A percentile compares a stretch with the other conserved stretches of the same genome.
phyloP scores from a whole-genome alignment of 2,888 invertebrate species.

The Apodemia zela region DNA sequence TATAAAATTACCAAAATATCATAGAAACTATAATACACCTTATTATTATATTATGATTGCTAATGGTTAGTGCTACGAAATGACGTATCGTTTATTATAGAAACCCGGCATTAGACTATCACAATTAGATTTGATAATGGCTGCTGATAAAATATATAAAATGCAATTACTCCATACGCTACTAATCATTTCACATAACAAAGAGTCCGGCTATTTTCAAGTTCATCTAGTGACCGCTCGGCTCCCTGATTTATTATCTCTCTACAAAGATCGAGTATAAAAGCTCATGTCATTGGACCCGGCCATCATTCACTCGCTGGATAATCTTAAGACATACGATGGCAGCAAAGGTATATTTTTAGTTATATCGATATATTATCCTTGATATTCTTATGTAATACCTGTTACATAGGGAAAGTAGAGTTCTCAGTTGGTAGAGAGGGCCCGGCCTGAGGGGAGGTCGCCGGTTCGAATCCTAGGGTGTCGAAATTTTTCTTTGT shows the following conservation, averaged over 20 bases:
- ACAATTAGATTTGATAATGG: not conserved
- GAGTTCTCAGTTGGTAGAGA: too few species aligned
- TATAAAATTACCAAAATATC: too few species aligned
- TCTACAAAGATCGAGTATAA: conserved; percentile 41
- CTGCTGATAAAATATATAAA: not conserved
- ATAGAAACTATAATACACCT: too few species aligned
- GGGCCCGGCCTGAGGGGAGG: too few species aligned
- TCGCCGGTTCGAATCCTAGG: too few species aligned
- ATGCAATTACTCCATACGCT: conserved; percentile 4
- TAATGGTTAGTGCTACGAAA: too few species aligned
- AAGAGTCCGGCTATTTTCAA: conserved; percentile 33
- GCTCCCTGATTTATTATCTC: conserved; percentile 21
- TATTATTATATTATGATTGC: too few species aligned
- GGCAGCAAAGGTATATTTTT: conserved; percentile 55
- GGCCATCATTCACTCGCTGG: conserved; percentile 50
- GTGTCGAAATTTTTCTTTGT: too few species aligned
- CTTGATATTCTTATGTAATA: not conserved
- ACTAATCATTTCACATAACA: conserved; percentile 20
- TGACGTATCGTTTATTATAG: too few species aligned
- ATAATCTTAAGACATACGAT: conserved; percentile 48
- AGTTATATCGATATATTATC: not conserved
- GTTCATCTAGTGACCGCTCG: conserved; percentile 37
- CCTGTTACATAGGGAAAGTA: not conserved
- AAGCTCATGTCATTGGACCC: conserved; percentile 37
- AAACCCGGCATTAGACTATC: not conserved